Evolutionary conservation across 1,140 invertebrate species (phyloP).

Genomic region (Sminthurinus signatus): DNA sequence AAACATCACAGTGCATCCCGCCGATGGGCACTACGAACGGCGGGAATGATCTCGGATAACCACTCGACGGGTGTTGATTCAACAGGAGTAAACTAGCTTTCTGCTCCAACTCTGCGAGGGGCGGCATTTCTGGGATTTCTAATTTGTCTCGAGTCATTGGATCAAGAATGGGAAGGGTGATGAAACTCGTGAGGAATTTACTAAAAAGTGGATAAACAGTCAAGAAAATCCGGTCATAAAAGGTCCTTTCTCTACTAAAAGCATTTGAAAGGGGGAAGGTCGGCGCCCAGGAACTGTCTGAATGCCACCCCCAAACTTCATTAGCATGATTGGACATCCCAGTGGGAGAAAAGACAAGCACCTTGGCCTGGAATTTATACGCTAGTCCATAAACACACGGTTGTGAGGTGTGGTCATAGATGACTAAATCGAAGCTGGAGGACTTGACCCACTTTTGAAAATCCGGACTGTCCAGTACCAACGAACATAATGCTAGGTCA

Average conservation of each 20-base stretch:
- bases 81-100: constrained; percentile 13
- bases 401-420: too few relatives aligned
- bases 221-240: constrained; percentile 1
- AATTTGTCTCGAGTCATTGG: constrained; percentile 1
- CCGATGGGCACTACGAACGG: too few relatives aligned
- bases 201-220: neutral
- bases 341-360: constrained; percentile 2
- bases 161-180: neutral
- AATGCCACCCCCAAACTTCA: constrained; percentile 11
- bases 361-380: constrained; percentile 54
- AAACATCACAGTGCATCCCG: too few relatives aligned
- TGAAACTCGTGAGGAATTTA: neutral
- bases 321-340: neutral
- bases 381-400: constrained; percentile 64
- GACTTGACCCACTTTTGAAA: too few relatives aligned
- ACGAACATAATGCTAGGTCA: too few relatives aligned
- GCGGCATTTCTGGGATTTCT: neutral
- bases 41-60: constrained; percentile 7
- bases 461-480: too few relatives aligned
- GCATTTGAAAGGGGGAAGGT: neutral
- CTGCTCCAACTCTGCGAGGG: constrained; percentile 1
- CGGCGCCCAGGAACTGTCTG: constrained; percentile 21
- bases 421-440: too few relatives aligned
- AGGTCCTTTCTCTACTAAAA: constrained; percentile 18
- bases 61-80: constrained; percentile 12